Base-by-base conservation (phyloP, 2,113 vertebrate genomes). In the Monarcha castaneiventris region DNA sequence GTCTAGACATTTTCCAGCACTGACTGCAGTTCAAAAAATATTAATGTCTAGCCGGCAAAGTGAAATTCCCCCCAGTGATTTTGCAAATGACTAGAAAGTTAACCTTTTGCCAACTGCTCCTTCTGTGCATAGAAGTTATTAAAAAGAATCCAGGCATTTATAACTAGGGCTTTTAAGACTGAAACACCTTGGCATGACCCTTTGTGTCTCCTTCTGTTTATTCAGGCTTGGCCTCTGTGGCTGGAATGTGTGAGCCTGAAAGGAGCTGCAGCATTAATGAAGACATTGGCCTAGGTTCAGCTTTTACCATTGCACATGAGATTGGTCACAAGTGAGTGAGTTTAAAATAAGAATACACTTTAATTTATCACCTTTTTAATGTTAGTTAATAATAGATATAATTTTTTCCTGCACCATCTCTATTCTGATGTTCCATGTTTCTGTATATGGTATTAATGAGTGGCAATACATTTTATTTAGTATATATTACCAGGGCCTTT, bases 191-290 rank as follows among this genome's bases (percentile, higher is more conserved):
- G 98, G 98, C 98, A 97, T 99, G 97, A 98, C 98, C 98, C 97
- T 98, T 97, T 98, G 97, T 98, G 98, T 98, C 97, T 98, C 97
- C 97, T 97, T 98, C 97, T 98, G 97, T 98, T 98, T 98, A 97
- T 98, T 97, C 97, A 99, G 99, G 99, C 97, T 98, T 99, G 98
- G 99, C 99, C 95, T 99, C 99, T 49, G 99, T 99, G 96, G 99
- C 99, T 98, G 99, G 99, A 98, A 99, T 99, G 99, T 99, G 99
- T 94, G 99, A 99, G 98, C 99, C 99, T 69, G 99, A 99, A 98
- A 98, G 99, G 97, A 99, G 99, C 97, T 99, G 99, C 98, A 99
- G 99, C 98, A 99, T 99, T 98, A 99, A 99, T 97, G 99, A 99
- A 99, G 99, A 99, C 98, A 99, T 99, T 97, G 99, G 99, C 97